Evolutionary conservation across 2,888 invertebrate species (phyloP).

Genomic region (Eilema caniola): DNA sequence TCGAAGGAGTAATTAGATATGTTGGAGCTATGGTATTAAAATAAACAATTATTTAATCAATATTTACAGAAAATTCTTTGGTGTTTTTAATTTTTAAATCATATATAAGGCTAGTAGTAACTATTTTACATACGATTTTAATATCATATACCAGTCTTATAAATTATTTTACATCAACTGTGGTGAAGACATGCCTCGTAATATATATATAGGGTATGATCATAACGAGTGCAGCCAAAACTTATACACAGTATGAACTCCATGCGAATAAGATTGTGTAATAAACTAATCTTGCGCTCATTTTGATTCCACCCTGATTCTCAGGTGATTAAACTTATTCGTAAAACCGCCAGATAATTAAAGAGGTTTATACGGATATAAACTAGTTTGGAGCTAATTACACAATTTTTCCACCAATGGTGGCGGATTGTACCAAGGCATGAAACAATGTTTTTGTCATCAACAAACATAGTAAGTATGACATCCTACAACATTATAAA

Average conservation of each 20-base stretch:
- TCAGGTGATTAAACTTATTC: conserved; percentile 24
- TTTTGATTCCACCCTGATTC: conserved; percentile 53
- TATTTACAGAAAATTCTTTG: conserved; percentile 59
- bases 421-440: conserved; percentile 32
- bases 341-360: conserved; percentile 28
- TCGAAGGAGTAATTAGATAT: conserved; percentile 36
- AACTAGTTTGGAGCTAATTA: conserved; percentile 9
- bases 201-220: conserved; percentile 49
- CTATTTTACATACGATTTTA: conserved; percentile 54
- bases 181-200: conserved; percentile 43
- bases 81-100: conserved; percentile 45
- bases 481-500: conserved; percentile 16
- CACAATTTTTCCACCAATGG: conserved; percentile 8
- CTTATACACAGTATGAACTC: background rate
- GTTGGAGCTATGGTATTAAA: conserved; percentile 41
- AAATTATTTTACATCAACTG: conserved; percentile 49
- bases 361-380: background rate
- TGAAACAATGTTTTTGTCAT: conserved; percentile 19
- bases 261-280: background rate
- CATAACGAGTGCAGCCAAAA: conserved; percentile 51
- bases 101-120: conserved; percentile 47
- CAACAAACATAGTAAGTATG: conserved; percentile 18
- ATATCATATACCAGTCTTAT: conserved; percentile 57
- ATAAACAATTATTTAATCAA: conserved; percentile 44
- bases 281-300: conserved; percentile 39